Evolutionary conservation across 2,113 vertebrate species (phyloP).

Genomic region (Polypterus senegalus): DNA sequence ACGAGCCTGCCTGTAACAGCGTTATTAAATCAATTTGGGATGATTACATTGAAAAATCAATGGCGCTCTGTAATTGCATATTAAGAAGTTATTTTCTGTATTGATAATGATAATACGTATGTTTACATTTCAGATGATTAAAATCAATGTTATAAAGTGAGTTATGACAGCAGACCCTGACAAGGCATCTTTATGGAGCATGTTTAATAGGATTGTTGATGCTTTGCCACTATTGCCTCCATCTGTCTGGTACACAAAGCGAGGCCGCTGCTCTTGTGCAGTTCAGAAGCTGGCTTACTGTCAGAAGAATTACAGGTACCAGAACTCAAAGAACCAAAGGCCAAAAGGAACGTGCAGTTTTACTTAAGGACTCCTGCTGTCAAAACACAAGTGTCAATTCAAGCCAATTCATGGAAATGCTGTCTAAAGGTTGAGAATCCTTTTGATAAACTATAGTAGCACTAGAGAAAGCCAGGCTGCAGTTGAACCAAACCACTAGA

Average conservation of each 20-base stretch:
- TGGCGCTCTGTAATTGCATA: constrained; percentile 82
- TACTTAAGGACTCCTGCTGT: too few relatives aligned
- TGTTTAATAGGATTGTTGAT: constrained; percentile 59
- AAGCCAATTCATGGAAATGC: too few relatives aligned
- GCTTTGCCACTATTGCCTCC: constrained; percentile 41
- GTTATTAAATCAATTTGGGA: constrained; percentile 82
- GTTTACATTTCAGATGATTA: constrained; percentile 80
- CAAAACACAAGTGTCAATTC: too few relatives aligned
- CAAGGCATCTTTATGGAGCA: constrained; percentile 54
- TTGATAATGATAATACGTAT: constrained; percentile 84
- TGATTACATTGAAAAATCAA: constrained; percentile 84
- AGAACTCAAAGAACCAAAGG: too few relatives aligned
- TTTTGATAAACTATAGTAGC: too few relatives aligned
- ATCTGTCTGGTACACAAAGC: constrained; percentile 36
- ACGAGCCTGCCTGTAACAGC: constrained; percentile 63
- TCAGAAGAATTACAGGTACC: too few relatives aligned
- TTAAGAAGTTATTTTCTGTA: constrained; percentile 82
- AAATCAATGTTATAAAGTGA: constrained; percentile 68
- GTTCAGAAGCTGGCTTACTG: neutral
- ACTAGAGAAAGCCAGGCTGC: too few relatives aligned
- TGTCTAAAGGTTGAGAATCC: too few relatives aligned
- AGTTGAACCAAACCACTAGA: too few relatives aligned
- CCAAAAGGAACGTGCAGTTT: too few relatives aligned
- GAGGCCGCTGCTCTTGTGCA: constrained; percentile 26
- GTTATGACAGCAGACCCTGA: constrained; percentile 53